Evolutionary conservation across 2,797 vertebrate species (phyloP), one percentile per base, ranked within the genome.

Genomic region (Botia kubotai): DNA sequence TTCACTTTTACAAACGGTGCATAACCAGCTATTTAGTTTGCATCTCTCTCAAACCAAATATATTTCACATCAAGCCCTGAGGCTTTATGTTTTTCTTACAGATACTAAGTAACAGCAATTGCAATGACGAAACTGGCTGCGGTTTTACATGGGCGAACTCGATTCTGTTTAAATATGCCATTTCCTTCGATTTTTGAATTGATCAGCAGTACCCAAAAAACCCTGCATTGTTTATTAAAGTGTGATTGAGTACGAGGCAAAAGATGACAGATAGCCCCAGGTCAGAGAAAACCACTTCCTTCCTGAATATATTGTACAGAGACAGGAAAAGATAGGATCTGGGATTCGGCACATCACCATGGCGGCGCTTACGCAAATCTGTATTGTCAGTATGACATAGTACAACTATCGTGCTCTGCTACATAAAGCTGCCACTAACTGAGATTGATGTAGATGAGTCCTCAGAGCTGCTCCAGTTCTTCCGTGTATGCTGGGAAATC

Each of bases 351-450:
- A 55, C 74, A 39, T 78, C 67, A 57, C 33, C 29, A 36, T 43
- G 36, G 75, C 72, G 63, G 33, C 70, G 10, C 17, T 83, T 77
- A 79, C 72, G 82, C 57, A 81, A 85, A 93, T 86, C 76, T 74
- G 83, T 82, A 85, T 82, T 92, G 93, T 88, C 92, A 93, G 87
- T 71, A 75, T 86, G 85, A 88, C 82, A 84, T 68, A 78, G 86
- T 70, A 83, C 89, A 93, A 91, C 90, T 86, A 92, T 92, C 85
- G 89, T 83, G 81, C 85, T 86, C 82, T 87, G 83, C 43, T 52
- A 83, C 83, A 84, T 85, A 39, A 46, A 83, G 84, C 83, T 78
- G 86, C 89, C 87, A 57, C 66, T 88, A 89, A 93, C 91, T 93
- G 90, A 94, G 92, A 92, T 93, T 91, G 89, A 93, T 62, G 66